phyloP scores from a whole-genome alignment of 1,140 invertebrate species.

The Drosophila pseudoobscura region DNA sequence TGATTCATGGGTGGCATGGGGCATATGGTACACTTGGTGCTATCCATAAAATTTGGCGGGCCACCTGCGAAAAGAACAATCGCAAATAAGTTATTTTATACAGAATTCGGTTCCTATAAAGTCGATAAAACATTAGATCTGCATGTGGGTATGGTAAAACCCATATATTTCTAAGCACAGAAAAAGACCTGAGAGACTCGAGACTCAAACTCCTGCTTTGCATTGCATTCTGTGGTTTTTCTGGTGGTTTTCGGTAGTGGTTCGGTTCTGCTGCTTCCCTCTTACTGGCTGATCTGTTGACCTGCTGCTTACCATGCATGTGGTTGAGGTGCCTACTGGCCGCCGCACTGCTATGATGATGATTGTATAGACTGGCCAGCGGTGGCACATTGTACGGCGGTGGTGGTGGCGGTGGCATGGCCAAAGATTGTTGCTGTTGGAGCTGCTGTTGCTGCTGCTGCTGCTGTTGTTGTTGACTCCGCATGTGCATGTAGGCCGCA shows the following conservation, averaged over 20 bases:
- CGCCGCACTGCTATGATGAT: conserved; percentile 58
- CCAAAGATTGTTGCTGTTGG: conserved; percentile 57
- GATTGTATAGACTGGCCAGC: conserved; percentile 56
- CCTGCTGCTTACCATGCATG: conserved; percentile 66
- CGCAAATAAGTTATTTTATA: background rate
- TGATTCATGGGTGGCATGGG: conserved; percentile 81
- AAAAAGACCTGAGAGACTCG: conserved; percentile 8
- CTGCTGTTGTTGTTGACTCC: conserved; percentile 44
- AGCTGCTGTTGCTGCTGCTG: conserved; percentile 36
- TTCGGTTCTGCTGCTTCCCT: background rate
- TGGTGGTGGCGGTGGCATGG: conserved; percentile 72
- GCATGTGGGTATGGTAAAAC: background rate
- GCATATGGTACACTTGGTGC: conserved; percentile 76
- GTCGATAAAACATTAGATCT: background rate
- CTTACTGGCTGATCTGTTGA: background rate
- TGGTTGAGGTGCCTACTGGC: conserved; percentile 58
- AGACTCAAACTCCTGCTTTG: conserved; percentile 29
- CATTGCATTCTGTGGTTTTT: conserved; percentile 23
- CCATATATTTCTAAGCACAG: background rate
- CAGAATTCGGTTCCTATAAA: no score
- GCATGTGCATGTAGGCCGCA: conserved; percentile 63
- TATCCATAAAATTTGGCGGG: conserved; percentile 79
- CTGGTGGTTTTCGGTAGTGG: conserved; percentile 5
- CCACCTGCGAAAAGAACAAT: conserved; percentile 50
- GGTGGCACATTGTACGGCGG: conserved; percentile 66